phyloP scores from a whole-genome alignment of 2,797 vertebrate genomes.

The Alectoris magna region DNA sequence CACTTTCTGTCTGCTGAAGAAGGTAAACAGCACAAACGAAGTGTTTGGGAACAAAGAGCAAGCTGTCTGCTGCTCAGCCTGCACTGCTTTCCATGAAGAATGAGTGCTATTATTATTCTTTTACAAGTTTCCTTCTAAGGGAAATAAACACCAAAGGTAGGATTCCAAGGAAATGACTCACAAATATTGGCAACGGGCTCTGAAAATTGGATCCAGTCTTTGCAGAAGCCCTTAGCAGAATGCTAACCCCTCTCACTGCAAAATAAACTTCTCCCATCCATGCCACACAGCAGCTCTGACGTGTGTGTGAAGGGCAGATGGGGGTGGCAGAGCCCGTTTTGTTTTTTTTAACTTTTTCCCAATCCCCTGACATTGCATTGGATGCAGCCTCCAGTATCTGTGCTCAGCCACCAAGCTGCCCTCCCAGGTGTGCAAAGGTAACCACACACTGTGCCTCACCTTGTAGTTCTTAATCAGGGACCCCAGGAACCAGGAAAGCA shows the following conservation, averaged over 20 bases:
- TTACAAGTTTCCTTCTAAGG: constrained; percentile 89
- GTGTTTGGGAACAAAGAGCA: constrained; percentile 79
- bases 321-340: constrained; percentile 20
- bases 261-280: constrained; percentile 69
- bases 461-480: constrained; percentile 69
- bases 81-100: constrained; percentile 71
- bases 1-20: constrained; percentile 26
- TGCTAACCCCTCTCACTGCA: constrained; percentile 59
- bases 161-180: constrained; percentile 92
- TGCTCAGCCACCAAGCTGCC: constrained; percentile 10
- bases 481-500: constrained; percentile 60
- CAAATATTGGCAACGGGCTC: constrained; percentile 83
- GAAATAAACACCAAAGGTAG: constrained; percentile 90
- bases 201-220: constrained; percentile 82
- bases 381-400: constrained; percentile 9
- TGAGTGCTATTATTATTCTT: constrained; percentile 80
- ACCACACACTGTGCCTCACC: constrained; percentile 31
- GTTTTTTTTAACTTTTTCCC: background rate
- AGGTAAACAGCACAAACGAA: constrained; percentile 73
- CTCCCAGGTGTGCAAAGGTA: constrained; percentile 68
- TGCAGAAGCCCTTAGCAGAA: constrained; percentile 63
- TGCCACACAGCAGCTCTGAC: constrained; percentile 32
- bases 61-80: constrained; percentile 73
- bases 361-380: background rate
- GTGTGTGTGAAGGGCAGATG: background rate